Percentiles rank a stretch among this genome's conserved stretches.
Evolutionary conservation across 2,113 vertebrate genomes (phyloP).

Genomic region (Poeciliopsis turrubarensis): DNA sequence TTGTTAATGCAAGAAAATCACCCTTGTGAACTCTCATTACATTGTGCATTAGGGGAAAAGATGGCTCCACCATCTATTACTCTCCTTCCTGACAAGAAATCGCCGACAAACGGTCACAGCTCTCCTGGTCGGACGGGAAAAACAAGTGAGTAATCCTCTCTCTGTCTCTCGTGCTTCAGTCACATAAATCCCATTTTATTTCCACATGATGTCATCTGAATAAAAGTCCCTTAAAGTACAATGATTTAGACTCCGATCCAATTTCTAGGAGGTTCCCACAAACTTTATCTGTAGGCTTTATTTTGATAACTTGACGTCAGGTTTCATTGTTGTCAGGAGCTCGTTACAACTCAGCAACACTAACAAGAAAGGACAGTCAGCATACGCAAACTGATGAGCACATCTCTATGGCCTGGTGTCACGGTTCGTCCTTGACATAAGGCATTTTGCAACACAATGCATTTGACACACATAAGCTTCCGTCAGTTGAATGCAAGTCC

Average conservation of each 20-base stretch:
- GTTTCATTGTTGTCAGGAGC: conserved; percentile 14
- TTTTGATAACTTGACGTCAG: not conserved
- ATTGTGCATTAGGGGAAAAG: conserved; percentile 60
- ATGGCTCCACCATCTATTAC: conserved; percentile 69
- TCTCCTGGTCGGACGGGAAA: conserved; percentile 72
- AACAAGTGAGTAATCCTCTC: conserved; percentile 68
- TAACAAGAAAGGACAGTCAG: conserved; percentile 30
- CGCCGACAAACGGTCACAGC: conserved; percentile 65
- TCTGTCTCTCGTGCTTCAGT: not conserved
- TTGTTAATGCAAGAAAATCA: not conserved
- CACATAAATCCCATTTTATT: conserved; percentile 15
- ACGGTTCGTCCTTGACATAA: conserved; percentile 53
- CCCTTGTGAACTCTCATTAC: not conserved
- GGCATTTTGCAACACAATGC: conserved; percentile 45
- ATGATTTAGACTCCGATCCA: not conserved
- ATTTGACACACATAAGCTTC: conserved; percentile 17
- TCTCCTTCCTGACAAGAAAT: conserved; percentile 73
- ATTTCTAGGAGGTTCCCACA: conserved; percentile 6
- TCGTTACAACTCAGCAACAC: conserved; percentile 10
- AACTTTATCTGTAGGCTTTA: not conserved
- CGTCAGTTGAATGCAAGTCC: not conserved
- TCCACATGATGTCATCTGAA: conserved; percentile 22
- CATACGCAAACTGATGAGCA: conserved; percentile 33
- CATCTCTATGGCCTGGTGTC: conserved; percentile 28
- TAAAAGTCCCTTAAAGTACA: conserved; percentile 23